Evolutionary conservation across 2,888 invertebrate genomes (phyloP), one percentile per base, ranked within the genome.

Genomic region (Crocallis elinguaria): DNA sequence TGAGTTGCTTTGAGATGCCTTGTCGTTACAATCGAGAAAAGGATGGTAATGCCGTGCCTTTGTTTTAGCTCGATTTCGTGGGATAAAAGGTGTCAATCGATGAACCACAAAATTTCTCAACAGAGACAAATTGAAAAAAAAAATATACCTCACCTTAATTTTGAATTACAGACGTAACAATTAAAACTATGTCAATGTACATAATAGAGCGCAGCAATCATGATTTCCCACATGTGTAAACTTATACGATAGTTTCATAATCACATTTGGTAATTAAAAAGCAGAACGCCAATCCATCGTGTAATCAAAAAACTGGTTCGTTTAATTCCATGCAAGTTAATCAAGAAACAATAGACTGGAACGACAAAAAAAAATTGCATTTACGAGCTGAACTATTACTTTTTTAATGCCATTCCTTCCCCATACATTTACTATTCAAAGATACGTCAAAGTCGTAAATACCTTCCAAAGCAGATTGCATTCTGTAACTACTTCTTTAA

Each of bases 401-500:
- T 58, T 38, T 37, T 33, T 27, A 36, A 51, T 41, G 5, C 11
- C 19, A 32, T 45, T 38, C 19, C 51, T 49, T 45, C 39, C 39
- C 29, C n/a, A n/a, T n/a, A 12, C 42, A 12, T 43, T 33, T 19
- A 11, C 37, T 29, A 48, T 57, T 55, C 13, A n/a, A n/a, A n/a
- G 49, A 48, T 21, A 48, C 43, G 46, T 49, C 16, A 14, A 30
- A 23, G n/a, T 23, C 42, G 42, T 49, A 32, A 43, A 49, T 39
- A 39, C 39, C 39, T 33, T 19, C 21, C 25, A 13, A 27, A 33
- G 33, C 13, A 43, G 36, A 57, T 51, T 51, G 58, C 51, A 43
- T 52, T 52, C 44, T 41, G 45, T 57, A 57, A 49, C 57, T 49
- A 44, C 41, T 48, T 52, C 44, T 49, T 41, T 57, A 60, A 57